Base-by-base conservation (phyloP, 2,113 vertebrate species). In the Puffinus mauretanicus region DNA sequence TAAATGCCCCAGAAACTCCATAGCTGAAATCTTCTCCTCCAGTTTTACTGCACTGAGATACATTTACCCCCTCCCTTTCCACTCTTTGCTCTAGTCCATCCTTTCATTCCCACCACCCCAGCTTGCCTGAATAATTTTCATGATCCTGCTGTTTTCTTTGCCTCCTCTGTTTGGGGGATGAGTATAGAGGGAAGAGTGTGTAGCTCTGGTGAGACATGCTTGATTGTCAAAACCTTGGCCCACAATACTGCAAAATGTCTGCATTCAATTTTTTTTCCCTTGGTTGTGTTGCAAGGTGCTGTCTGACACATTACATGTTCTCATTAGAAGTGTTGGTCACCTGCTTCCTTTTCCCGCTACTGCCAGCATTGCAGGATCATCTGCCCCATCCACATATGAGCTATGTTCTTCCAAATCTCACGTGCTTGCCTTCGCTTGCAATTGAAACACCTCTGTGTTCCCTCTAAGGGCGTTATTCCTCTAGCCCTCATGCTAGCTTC, bases 311-410 rank as follows among this genome's bases (percentile, higher is more conserved):
- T 76, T 29, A 32, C 14, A 40, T 27, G 52, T 90, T 85, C 88
- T 88, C 54, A 76, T 92, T 84, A 69, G 71, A 79, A 92, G 54
- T 77, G 71, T n/a, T 86, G 88, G 57, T 95, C 90, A 94, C 79
- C 70, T 79, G 78, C 57, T 95, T 91, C 78, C 40, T 76, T 65
- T 93, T 90, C 82, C 29, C 54, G 57, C 44, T 61, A 10, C 60
- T 62, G 36, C 52, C 65, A 69, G 29, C 70, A 12, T 15, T 40
- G 36, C 30, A 58, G 32, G 51, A 64, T 58, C 62, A 88, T 85
- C 78, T 47, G 88, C 44, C 52, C 42, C 34, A 60, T 54, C 44
- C 38, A 34, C 29, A 47, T 36, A 30, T 60, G 62, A 95, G 36
- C 19, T 42, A 15, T 17, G 9, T 27, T 88, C 22, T 78, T 87